These are phyloP conservation scores for Morinoia aosen DNA, from an alignment of 2,888 invertebrate species.

Conservation along the genomic window DNA sequence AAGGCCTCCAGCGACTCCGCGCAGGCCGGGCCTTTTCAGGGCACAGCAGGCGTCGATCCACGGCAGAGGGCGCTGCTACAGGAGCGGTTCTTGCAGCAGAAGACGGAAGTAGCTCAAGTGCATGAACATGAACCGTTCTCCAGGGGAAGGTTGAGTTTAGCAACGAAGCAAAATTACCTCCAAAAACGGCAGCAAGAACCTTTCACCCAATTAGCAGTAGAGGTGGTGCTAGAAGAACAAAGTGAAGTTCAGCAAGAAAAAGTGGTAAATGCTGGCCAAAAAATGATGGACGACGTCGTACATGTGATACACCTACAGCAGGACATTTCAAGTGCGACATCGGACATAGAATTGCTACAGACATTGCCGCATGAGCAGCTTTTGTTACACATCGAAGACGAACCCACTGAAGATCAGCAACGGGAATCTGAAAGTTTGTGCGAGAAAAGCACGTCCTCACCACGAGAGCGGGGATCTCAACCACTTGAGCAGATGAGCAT, in stretches of 20 bases:
- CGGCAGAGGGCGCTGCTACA: background rate
- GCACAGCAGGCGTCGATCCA: background rate
- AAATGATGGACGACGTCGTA: background rate
- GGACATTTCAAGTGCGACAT: background rate
- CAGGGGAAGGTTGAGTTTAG: background rate
- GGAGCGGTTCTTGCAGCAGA: background rate
- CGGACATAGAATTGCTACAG: background rate
- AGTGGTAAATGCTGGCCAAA: background rate
- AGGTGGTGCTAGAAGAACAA: background rate
- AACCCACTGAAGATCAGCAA: background rate
- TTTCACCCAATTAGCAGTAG: background rate
- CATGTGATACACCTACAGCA: background rate
- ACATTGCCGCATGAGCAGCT: background rate
- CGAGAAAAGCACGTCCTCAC: background rate
- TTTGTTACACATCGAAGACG: background rate
- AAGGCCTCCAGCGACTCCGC: conserved; percentile 36
- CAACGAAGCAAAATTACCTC: background rate
- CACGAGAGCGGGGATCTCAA: background rate
- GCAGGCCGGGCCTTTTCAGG: background rate
- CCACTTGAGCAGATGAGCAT: background rate
- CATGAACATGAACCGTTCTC: background rate
- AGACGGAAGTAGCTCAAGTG: background rate
- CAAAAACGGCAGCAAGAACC: background rate
- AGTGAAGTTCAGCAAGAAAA: background rate
- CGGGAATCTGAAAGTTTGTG: background rate